These are phyloP conservation scores for Steatocranus sp. DNA, from an alignment of 2,797 vertebrate genomes.

Conservation along the genomic window DNA sequence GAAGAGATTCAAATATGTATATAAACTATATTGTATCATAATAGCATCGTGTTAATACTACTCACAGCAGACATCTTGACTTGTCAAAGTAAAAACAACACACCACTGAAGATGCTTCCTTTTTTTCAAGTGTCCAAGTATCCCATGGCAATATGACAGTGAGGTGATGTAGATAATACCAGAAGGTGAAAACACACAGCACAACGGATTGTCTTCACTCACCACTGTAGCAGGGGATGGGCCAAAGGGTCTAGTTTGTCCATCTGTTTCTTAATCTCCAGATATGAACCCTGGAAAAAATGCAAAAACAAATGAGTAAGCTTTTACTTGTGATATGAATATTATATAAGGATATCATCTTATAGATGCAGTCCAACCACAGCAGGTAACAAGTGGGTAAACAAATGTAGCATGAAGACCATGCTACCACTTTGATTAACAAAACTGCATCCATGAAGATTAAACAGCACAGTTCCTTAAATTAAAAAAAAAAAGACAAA, in stretches of 20 bases:
- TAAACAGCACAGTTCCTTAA: background rate
- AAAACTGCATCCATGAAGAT: background rate
- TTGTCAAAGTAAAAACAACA: background rate
- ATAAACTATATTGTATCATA: background rate
- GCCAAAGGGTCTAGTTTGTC: conserved; percentile 96
- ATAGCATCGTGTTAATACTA: background rate
- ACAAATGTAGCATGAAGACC: background rate
- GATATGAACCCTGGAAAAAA: conserved; percentile 87
- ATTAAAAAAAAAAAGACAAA: background rate
- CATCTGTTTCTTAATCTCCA: conserved; percentile 99
- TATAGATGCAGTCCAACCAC: background rate
- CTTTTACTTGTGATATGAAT: background rate
- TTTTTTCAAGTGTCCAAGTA: background rate
- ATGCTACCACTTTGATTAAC: background rate
- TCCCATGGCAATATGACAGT: background rate
- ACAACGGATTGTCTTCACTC: conserved; percentile 36
- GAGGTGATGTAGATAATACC: background rate
- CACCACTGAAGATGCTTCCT: background rate
- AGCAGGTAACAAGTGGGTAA: background rate
- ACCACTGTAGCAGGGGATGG: conserved; percentile 96
- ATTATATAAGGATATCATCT: background rate
- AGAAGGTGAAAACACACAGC: background rate
- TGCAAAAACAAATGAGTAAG: background rate
- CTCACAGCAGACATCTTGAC: background rate
- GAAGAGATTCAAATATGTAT: conserved; percentile 14